phyloP scores from a whole-genome alignment of 2,113 vertebrate species.

The Hemiscyllium ocellatum region DNA sequence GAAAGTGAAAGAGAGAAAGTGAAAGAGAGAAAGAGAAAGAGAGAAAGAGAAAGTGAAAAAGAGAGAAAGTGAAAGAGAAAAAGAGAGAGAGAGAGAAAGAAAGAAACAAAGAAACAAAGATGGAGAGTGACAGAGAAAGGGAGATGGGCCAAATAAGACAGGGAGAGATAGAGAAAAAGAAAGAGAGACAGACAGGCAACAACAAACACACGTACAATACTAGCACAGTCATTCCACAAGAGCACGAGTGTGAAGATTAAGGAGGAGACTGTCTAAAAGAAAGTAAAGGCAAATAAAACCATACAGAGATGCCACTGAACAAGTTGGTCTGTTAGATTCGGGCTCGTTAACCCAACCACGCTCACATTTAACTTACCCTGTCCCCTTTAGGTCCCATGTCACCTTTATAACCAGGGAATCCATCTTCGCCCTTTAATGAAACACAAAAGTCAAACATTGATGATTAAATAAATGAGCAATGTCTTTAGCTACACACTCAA shows the following conservation, averaged over 20 bases:
- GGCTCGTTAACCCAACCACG: neutral
- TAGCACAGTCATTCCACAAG: too few species aligned
- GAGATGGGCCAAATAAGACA: neutral
- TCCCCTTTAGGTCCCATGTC: constrained; percentile 98
- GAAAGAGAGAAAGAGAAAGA: neutral
- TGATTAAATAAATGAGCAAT: neutral
- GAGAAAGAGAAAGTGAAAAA: neutral
- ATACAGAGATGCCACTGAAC: neutral
- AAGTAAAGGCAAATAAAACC: constrained; percentile 35
- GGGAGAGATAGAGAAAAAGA: neutral
- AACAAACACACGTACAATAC: too few species aligned
- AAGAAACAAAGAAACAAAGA: neutral
- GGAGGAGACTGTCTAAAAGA: neutral
- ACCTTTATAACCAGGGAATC: constrained; percentile 96
- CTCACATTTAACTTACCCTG: constrained; percentile 64
- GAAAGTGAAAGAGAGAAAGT: neutral
- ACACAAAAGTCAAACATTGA: neutral
- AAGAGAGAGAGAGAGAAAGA: neutral
- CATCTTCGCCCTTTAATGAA: constrained; percentile 80
- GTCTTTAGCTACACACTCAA: neutral
- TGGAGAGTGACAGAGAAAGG: too few species aligned
- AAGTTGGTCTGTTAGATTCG: too few species aligned
- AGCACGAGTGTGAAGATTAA: neutral
- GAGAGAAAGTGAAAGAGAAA: neutral
- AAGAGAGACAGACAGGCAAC: too few species aligned